Percentiles rank a stretch among this genome's conserved stretches.
Evolutionary conservation across 2,113 vertebrate species (phyloP).

Genomic region (Microtus pennsylvanicus): DNA sequence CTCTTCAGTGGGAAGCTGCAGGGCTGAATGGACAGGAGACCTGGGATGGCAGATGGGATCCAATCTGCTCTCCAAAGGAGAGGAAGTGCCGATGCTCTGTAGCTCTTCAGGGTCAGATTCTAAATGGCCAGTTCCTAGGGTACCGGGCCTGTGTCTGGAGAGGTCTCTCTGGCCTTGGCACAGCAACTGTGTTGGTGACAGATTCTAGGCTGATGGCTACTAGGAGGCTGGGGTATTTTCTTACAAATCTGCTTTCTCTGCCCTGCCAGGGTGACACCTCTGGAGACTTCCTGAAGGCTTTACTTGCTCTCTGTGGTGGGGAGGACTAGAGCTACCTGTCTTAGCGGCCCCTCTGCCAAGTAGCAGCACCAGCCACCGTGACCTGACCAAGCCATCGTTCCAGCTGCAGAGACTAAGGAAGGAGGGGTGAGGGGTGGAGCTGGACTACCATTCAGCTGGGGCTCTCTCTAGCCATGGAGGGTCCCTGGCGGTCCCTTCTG

Average conservation of each 20-base stretch:
- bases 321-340: slow-evolving; percentile 91
- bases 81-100: background rate
- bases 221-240: background rate
- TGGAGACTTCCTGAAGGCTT: slow-evolving; percentile 95
- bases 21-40: background rate
- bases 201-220: background rate
- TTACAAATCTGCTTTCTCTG: slow-evolving; percentile 39
- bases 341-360: slow-evolving; percentile 64
- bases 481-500: slow-evolving; percentile 27
- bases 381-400: slow-evolving; percentile 64
- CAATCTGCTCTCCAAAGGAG: background rate
- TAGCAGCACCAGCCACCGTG: slow-evolving; percentile 39
- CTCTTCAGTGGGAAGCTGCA: background rate
- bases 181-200: background rate
- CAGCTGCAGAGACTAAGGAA: slow-evolving; percentile 41
- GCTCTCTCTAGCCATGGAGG: background rate
- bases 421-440: slow-evolving; percentile 12
- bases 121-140: background rate
- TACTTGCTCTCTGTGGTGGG: slow-evolving; percentile 94
- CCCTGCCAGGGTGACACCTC: slow-evolving; percentile 95
- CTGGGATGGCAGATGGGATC: background rate
- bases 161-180: background rate
- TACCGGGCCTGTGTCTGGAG: background rate
- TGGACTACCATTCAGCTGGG: background rate
- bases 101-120: background rate